These are phyloP conservation scores for Dorcus hopei DNA, from an alignment of 2,888 invertebrate species.

Conservation along the genomic window DNA sequence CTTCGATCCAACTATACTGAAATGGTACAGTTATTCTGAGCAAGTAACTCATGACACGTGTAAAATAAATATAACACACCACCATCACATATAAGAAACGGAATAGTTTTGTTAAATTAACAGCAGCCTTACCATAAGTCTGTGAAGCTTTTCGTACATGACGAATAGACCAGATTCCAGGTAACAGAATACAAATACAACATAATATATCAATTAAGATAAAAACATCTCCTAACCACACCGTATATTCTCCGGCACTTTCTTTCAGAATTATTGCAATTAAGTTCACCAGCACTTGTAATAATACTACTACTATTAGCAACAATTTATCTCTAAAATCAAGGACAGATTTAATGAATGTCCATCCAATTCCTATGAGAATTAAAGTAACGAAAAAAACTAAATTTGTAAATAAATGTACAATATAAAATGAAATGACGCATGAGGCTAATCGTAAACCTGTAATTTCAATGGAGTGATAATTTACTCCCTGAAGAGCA, in stretches of 20 bases:
- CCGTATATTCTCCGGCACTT: slow-evolving; percentile 75
- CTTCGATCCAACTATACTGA: slow-evolving; percentile 94
- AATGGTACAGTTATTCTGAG: slow-evolving; percentile 95
- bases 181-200: slow-evolving; percentile 94
- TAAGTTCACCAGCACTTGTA: slow-evolving; percentile 95
- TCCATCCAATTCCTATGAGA: slow-evolving; percentile 97
- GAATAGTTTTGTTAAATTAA: slow-evolving; percentile 91
- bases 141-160: slow-evolving; percentile 89
- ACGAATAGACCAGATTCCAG: slow-evolving; percentile 97
- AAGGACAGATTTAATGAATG: slow-evolving; percentile 95
- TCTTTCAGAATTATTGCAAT: slow-evolving; percentile 97
- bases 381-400: slow-evolving; percentile 94
- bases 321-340: slow-evolving; percentile 95
- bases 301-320: slow-evolving; percentile 95
- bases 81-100: slow-evolving; percentile 98
- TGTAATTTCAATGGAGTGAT: slow-evolving; percentile 87
- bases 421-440: slow-evolving; percentile 96
- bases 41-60: slow-evolving; percentile 93
- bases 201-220: slow-evolving; percentile 92
- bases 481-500: slow-evolving; percentile 92
- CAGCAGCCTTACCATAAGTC: slow-evolving; percentile 95
- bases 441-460: slow-evolving; percentile 96
- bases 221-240: slow-evolving; percentile 86
- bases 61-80: slow-evolving; percentile 96
- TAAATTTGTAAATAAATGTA: slow-evolving; percentile 75